These are phyloP conservation scores for Caloenas nicobarica DNA, from an alignment of 2,113 vertebrate genomes.

Conservation along the genomic window DNA sequence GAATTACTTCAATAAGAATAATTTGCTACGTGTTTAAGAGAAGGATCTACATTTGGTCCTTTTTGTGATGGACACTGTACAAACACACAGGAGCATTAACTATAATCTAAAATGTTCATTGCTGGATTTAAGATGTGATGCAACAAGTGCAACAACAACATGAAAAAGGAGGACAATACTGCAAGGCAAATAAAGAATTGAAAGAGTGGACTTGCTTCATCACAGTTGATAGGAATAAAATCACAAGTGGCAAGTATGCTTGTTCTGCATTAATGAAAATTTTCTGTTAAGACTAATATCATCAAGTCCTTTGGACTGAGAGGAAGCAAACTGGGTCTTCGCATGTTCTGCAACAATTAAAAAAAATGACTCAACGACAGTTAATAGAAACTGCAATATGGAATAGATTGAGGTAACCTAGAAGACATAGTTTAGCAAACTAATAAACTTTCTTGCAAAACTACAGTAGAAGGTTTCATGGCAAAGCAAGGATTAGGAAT, in stretches of 20 bases:
- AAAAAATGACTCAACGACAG: background rate
- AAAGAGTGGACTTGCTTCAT: background rate
- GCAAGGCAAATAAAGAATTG: background rate
- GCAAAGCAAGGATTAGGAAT: background rate
- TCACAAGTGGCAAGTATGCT: background rate
- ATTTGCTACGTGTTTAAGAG: background rate
- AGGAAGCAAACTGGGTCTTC: background rate
- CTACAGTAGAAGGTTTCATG: background rate
- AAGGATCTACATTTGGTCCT: background rate
- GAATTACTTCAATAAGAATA: background rate
- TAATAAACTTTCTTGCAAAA: background rate
- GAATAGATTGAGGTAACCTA: background rate
- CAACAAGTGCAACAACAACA: constrained; percentile 37
- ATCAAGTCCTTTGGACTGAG: background rate
- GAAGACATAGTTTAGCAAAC: background rate
- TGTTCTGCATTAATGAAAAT: background rate
- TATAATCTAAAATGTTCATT: background rate
- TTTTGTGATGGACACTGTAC: background rate
- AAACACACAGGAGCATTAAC: background rate
- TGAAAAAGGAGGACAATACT: background rate
- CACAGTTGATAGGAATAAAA: background rate
- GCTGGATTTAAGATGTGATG: background rate
- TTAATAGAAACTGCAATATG: background rate
- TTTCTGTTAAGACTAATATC: background rate
- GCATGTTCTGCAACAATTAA: background rate